These are phyloP conservation scores for Cerastis rubricosa DNA, from an alignment of 2,888 invertebrate species.

Conservation along the genomic window DNA sequence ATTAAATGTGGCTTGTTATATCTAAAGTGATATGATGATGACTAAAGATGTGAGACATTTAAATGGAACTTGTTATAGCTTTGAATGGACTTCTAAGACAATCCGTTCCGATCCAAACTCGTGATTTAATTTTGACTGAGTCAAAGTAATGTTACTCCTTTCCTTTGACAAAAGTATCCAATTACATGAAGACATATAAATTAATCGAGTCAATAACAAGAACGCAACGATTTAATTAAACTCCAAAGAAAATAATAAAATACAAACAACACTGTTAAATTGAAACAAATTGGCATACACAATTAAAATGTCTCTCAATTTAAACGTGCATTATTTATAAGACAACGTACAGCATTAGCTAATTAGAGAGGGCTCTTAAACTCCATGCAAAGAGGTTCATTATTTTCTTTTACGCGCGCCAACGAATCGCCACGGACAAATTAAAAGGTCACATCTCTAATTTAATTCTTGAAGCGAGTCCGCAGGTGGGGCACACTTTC, in stretches of 20 bases:
- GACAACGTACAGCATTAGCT: constrained; percentile 67
- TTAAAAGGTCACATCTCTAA: constrained; percentile 71
- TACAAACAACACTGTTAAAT: constrained; percentile 38
- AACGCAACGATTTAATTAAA: constrained; percentile 51
- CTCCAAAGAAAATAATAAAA: constrained; percentile 45
- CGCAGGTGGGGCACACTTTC: constrained; percentile 53
- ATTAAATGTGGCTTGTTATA: not conserved
- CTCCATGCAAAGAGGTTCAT: constrained; percentile 71
- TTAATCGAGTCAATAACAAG: constrained; percentile 36
- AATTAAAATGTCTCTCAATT: constrained; percentile 63
- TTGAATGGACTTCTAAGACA: not conserved
- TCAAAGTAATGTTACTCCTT: not conserved
- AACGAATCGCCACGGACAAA: constrained; percentile 62
- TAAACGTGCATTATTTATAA: constrained; percentile 65
- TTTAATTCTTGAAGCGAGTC: constrained; percentile 67
- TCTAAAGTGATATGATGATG: not conserved
- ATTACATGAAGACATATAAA: constrained; percentile 26
- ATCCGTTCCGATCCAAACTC: not conserved
- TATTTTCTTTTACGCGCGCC: constrained; percentile 70
- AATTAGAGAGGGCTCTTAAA: constrained; percentile 70
- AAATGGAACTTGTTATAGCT: not conserved
- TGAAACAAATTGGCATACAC: constrained; percentile 58
- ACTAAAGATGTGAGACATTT: not conserved
- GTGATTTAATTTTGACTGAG: constrained; percentile 14
- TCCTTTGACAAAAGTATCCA: constrained; percentile 18